Evolutionary conservation across 2,113 vertebrate species (phyloP), one percentile per base, ranked within the genome.

Genomic region (Pygoscelis antarcticus): DNA sequence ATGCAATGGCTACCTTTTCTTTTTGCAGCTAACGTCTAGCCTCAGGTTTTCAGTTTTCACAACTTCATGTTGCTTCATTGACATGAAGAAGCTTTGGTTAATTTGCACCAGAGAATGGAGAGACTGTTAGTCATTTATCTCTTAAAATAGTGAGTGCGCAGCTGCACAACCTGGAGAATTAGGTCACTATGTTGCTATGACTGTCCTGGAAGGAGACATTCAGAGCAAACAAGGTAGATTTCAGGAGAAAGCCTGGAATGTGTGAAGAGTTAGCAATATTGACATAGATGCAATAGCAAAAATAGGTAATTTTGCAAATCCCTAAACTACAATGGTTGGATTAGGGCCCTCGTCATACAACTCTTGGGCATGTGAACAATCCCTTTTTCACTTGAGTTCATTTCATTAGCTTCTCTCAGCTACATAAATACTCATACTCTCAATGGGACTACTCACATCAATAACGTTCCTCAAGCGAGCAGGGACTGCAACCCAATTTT

Each of bases 381-480:
- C 90, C n/a, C 11, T 96, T 97, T 96, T 96, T 97, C 93, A 97
- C 85, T 95, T 93, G 75, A 94, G 52, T 96, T 96, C 89, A 87
- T 97, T 97, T 96, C 93, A 95, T 93, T 94, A 94, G 91, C 77
- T 93, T 96, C 81, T 96, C 81, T 94, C 91, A 94, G 89, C 95
- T 97, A 97, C 85, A 96, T 93, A 97, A 97, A 97, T 94, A 94
- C 97, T 95, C 88, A 66, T 92, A 95, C 74, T 94, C 91, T 96
- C 97, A 57, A 23, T 80, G 95, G 93, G 95, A 95, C 81, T 89
- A 82, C 96, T 96, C 80, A 84, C 76, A 92, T 92, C 93, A 96
- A 89, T 87, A 95, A 90, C 91, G 90, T 86, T 95, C 78, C 76
- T 96, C 92, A 93, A 96, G 91, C 10, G 0, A 97, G 87, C 84